Evolutionary conservation across 2,797 vertebrate genomes (phyloP).

Genomic region (Antennarius maculatus): DNA sequence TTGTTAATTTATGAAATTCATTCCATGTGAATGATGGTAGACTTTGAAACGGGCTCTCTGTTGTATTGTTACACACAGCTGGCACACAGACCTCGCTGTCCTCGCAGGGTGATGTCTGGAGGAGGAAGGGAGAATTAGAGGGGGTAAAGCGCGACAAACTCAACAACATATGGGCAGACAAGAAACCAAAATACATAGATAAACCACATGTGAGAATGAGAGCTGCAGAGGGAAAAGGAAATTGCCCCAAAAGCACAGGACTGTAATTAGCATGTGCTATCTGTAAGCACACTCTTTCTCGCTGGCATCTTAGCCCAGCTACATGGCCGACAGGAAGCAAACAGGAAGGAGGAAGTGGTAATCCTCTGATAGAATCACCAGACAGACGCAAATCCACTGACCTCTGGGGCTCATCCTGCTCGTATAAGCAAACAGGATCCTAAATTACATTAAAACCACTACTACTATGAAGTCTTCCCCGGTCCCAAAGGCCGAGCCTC

Average conservation of each 20-base stretch:
- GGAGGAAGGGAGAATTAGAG: constrained; percentile 10
- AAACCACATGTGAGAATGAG: constrained; percentile 64
- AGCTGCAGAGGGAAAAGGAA: constrained; percentile 57
- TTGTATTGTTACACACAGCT: constrained; percentile 40
- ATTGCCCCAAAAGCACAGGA: constrained; percentile 34
- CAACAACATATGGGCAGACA: constrained; percentile 23
- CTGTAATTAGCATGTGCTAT: constrained; percentile 63
- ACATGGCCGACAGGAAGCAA: constrained; percentile 70
- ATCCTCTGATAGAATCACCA: constrained; percentile 67
- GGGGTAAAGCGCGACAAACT: constrained; percentile 24
- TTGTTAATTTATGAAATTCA: constrained; percentile 36
- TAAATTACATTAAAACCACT: constrained; percentile 69
- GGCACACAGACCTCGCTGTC: constrained; percentile 38
- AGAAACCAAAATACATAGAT: constrained; percentile 44
- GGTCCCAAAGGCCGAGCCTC: constrained; percentile 43
- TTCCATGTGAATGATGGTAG: constrained; percentile 41
- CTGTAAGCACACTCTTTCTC: constrained; percentile 48
- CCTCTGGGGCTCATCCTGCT: constrained; percentile 65
- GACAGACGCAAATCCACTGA: constrained; percentile 49
- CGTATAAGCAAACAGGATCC: constrained; percentile 44
- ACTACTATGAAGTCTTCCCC: constrained; percentile 39
- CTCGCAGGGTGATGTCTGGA: constrained; percentile 22
- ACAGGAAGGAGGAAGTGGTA: constrained; percentile 79
- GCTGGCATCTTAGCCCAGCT: constrained; percentile 64
- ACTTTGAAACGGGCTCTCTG: constrained; percentile 21